A percentile compares a stretch with the other conserved stretches of the same genome.
Evolutionary conservation across 1,140 invertebrate species (phyloP).

Genomic region (Hypsibius dujardini): DNA sequence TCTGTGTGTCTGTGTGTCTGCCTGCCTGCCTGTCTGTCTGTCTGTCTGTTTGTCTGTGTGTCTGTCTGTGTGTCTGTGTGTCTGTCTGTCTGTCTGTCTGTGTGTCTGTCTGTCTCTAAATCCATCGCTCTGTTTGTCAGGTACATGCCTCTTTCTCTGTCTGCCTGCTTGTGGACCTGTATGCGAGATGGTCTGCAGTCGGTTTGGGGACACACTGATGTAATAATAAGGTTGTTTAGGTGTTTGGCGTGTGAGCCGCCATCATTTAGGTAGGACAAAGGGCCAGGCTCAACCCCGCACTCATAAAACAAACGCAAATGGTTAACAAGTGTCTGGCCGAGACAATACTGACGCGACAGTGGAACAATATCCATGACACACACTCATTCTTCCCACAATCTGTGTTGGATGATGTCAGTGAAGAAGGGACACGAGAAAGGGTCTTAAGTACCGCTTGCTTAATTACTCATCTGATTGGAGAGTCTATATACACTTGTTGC

Average conservation of each 20-base stretch:
- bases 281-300: too few species aligned
- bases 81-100: too few species aligned
- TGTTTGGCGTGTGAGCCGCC: neutral
- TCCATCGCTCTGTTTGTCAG: too few species aligned
- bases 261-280: neutral
- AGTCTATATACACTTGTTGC: neutral
- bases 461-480: slow-evolving; percentile 7
- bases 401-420: neutral
- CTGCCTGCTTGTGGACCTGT: neutral
- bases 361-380: slow-evolving; percentile 4
- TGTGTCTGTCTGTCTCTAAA: too few species aligned
- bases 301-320: neutral
- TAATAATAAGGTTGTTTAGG: neutral
- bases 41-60: too few species aligned
- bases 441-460: slow-evolving; percentile 5
- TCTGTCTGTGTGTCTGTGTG: too few species aligned
- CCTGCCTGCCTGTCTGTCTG: too few species aligned
- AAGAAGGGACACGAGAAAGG: neutral
- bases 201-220: neutral
- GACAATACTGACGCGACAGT: slow-evolving; percentile 9
- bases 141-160: too few species aligned
- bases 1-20: too few species aligned
- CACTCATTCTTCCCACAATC: neutral
- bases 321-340: neutral
- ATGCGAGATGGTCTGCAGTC: neutral